Conservation (phyloP, 2,888 invertebrate genomes). For the Bhutanitis thaidina region DNA sequence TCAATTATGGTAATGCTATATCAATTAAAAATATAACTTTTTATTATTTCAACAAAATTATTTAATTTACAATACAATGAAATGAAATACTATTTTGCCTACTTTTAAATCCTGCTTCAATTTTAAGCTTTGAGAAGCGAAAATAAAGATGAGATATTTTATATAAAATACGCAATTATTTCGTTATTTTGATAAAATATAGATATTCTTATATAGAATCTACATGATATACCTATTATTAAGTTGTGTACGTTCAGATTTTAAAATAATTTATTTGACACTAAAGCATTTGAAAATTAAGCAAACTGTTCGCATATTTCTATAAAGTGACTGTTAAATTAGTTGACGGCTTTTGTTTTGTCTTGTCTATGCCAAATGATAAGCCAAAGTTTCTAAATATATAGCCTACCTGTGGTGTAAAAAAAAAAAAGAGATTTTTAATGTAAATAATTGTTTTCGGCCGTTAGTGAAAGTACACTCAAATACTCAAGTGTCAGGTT, state of each 20-base stretch:
- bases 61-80: no score
- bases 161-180: constrained; percentile 41
- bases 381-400: constrained; percentile 64
- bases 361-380: constrained; percentile 65
- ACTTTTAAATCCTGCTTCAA: neutral
- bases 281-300: constrained; percentile 43
- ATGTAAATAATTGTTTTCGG: constrained; percentile 26
- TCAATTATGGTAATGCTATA: constrained; percentile 1
- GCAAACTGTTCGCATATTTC: constrained; percentile 19
- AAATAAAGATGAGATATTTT: constrained; percentile 51
- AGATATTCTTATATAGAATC: constrained; percentile 59
- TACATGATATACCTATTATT: constrained; percentile 41
- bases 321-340: constrained; percentile 5
- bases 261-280: constrained; percentile 36
- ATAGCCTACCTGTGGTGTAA: constrained; percentile 29
- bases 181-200: constrained; percentile 41
- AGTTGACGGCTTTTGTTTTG: constrained; percentile 31
- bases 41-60: no score
- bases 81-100: no score
- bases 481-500: constrained; percentile 34
- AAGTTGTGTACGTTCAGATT: constrained; percentile 32
- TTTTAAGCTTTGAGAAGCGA: constrained; percentile 30
- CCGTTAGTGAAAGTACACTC: constrained; percentile 49
- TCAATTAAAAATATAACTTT: no score
- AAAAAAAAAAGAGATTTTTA: constrained; percentile 19